phyloP scores from a whole-genome alignment of 2,888 invertebrate genomes.

The Gastrophysa polygoni region DNA sequence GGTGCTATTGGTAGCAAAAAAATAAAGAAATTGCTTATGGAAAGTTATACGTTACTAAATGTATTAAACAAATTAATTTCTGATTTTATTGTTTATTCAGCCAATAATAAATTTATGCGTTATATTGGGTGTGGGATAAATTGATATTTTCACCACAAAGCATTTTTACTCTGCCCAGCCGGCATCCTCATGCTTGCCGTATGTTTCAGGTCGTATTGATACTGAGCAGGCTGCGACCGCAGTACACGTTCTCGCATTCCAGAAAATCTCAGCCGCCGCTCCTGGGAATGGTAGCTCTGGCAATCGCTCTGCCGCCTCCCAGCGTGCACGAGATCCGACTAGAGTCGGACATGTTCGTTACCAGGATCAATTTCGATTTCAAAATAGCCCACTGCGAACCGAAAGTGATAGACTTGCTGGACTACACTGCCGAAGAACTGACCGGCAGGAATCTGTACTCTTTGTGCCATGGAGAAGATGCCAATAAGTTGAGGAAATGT shows the following conservation, averaged over 20 bases:
- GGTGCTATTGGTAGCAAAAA: no score
- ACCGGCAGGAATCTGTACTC: constrained; percentile 93
- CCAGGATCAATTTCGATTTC: constrained; percentile 93
- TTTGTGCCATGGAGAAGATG: constrained; percentile 95
- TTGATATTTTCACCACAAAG: no score
- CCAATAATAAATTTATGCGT: no score
- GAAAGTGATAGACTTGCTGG: constrained; percentile 91
- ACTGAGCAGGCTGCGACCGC: constrained; percentile 89
- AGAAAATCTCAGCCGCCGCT: constrained; percentile 86
- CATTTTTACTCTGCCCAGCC: background rate
- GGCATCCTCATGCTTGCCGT: background rate
- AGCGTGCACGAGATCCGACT: constrained; percentile 96
- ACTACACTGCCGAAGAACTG: constrained; percentile 91
- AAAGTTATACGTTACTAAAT: no score
- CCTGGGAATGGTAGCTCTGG: constrained; percentile 92
- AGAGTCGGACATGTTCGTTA: constrained; percentile 96
- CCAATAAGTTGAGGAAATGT: constrained; percentile 90
- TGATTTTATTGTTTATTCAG: no score
- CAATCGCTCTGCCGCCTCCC: constrained; percentile 95
- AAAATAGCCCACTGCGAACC: constrained; percentile 97
- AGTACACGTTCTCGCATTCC: constrained; percentile 90
- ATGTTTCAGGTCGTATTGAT: constrained; percentile 85
- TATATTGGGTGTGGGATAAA: no score
- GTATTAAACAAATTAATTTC: no score
- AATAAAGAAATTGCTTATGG: no score